phyloP scores from a whole-genome alignment of 2,888 invertebrate species.

The Lithophane socia region DNA sequence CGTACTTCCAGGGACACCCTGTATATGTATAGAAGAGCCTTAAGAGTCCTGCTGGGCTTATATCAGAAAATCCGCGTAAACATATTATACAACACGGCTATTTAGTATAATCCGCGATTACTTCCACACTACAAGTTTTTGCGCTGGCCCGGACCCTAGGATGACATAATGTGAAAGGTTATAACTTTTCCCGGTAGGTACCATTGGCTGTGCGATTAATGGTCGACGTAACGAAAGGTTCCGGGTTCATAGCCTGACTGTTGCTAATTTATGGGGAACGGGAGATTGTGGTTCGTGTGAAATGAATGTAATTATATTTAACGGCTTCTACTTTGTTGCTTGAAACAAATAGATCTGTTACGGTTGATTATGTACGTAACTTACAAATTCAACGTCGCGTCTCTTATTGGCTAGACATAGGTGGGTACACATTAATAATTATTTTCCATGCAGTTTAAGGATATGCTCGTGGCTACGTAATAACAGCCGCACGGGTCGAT shows the following conservation, averaged over 20 bases:
- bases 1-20: no score
- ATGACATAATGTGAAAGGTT: slow-evolving; percentile 63
- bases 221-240: slow-evolving; percentile 57
- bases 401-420: not conserved
- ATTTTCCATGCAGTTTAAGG: no score
- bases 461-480: no score
- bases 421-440: no score
- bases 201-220: slow-evolving; percentile 52
- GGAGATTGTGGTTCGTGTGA: slow-evolving; percentile 53
- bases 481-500: no score
- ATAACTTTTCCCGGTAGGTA: slow-evolving; percentile 49
- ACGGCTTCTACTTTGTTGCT: slow-evolving; percentile 26
- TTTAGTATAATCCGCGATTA: slow-evolving; percentile 12
- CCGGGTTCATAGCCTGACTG: slow-evolving; percentile 61
- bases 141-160: slow-evolving; percentile 36
- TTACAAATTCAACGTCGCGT: not conserved
- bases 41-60: not conserved
- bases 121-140: slow-evolving; percentile 29
- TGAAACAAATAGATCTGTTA: slow-evolving; percentile 20
- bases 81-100: slow-evolving; percentile 32
- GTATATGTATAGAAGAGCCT: no score
- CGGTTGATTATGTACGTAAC: slow-evolving; percentile 1
- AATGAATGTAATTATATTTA: slow-evolving; percentile 51
- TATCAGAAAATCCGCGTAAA: not conserved
- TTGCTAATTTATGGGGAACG: slow-evolving; percentile 56